Percentiles rank a stretch among this genome's conserved stretches.
Conservation (phyloP, 2,797 vertebrate genomes). For the Melanotaenia boesemani region DNA sequence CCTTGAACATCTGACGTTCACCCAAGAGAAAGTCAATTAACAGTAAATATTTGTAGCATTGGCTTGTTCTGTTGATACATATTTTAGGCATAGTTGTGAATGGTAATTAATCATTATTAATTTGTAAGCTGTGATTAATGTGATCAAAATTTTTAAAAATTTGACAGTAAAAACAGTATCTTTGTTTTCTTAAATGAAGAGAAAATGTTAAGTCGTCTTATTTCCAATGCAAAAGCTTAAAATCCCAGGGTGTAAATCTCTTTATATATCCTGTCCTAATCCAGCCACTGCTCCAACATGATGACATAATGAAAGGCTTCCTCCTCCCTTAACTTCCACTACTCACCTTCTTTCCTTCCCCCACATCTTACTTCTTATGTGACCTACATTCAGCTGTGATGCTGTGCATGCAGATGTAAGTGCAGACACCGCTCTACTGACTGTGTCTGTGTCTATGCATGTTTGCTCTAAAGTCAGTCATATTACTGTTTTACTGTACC, state of each 20-base stretch:
- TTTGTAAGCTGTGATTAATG: too few relatives aligned
- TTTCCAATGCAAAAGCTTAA: slow-evolving; percentile 14
- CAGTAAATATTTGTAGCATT: too few relatives aligned
- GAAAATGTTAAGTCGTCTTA: slow-evolving; percentile 19
- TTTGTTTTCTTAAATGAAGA: slow-evolving; percentile 18
- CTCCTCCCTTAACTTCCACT: slow-evolving; percentile 46
- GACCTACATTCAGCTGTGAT: slow-evolving; percentile 69
- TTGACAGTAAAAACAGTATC: background rate
- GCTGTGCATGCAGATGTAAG: slow-evolving; percentile 57
- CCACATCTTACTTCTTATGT: slow-evolving; percentile 56
- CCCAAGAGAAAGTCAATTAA: too few relatives aligned
- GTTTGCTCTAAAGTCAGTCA: slow-evolving; percentile 34
- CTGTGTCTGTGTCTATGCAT: slow-evolving; percentile 14
- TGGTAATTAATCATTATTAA: too few relatives aligned
- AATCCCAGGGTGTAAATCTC: slow-evolving; percentile 31
- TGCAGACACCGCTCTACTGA: slow-evolving; percentile 26
- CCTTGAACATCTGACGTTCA: too few relatives aligned
- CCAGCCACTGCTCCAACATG: slow-evolving; percentile 36
- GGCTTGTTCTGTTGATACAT: too few relatives aligned
- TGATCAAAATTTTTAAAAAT: too few relatives aligned
- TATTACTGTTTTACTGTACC: slow-evolving; percentile 21
- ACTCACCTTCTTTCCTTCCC: slow-evolving; percentile 65
- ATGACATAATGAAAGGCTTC: slow-evolving; percentile 72
- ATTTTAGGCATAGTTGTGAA: too few relatives aligned
- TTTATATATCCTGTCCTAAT: slow-evolving; percentile 30